Evolutionary conservation across 2,113 vertebrate genomes (phyloP), one percentile per base, ranked within the genome.

Genomic region (Candoia aspera): DNA sequence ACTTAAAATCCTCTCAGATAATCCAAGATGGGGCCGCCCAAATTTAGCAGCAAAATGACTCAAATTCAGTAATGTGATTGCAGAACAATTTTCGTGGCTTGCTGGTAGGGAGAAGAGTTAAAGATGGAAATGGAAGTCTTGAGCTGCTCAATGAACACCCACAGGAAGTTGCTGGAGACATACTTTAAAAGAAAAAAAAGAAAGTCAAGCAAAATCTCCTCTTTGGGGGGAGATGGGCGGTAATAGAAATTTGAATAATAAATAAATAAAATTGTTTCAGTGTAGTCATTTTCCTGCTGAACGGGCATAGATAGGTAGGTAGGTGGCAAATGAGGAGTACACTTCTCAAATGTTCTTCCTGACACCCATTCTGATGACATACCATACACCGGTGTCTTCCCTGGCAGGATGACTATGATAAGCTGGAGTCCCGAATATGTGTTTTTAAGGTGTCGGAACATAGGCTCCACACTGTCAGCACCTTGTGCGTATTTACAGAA

Each of bases 331-430:
- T 86, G 11, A 54, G 46, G 19, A 73, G 8, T 8, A 17, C 15
- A 0, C 49, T 23, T 92, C 24, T 37, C 83, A 59, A 12, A 12
- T 49, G 90, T 21, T 24, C 33, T 13, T 21, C 57, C 68, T 29
- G 0, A 0, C 46, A 11, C 0, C 0, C 46, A 55, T 90, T 55
- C 5, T 90, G 93, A n/a, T 92, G 89, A 96, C 97, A 21, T 96
- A 98, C 98, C 98, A 26, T 98, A 98, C 87, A 98, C 98, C 0
- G 98, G 98, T 0, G 98, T 98, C 93, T 98, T 98, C 90, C 97
- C 97, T 0, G 97, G 97, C 89, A 98, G 94, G 95, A 98, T 97
- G 87, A 98, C 97, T 0, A 98, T 97, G 85, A 98, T 97, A 90
- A 98, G 97, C 92, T 98, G 97, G 60, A 98, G 97, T 86, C 97